Evolutionary conservation across 2,113 vertebrate genomes (phyloP).

Genomic region (Tor tambroides): DNA sequence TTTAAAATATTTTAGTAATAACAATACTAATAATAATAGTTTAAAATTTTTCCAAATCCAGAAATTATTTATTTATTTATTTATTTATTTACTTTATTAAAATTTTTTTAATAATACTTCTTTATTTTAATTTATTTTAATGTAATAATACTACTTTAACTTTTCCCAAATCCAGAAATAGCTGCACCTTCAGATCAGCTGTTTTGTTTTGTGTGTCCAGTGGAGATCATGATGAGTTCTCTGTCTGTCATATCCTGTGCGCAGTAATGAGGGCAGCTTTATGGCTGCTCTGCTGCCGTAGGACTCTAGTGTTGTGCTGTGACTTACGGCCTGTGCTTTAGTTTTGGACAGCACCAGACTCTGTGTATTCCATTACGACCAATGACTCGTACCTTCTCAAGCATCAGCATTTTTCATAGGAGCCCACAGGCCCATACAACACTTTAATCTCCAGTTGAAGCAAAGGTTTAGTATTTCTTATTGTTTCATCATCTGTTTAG

Average conservation of each 20-base stretch:
- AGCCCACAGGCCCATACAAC: neutral
- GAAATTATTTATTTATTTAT: too few relatives aligned
- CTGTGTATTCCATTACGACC: constrained; percentile 25
- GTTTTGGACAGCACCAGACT: constrained; percentile 3
- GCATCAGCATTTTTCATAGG: constrained; percentile 15
- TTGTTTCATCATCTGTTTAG: constrained; percentile 15
- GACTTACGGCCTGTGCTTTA: neutral
- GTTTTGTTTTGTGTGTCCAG: neutral
- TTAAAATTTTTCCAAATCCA: too few relatives aligned
- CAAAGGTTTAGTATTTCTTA: neutral
- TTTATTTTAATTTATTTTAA: too few relatives aligned
- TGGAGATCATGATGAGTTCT: neutral
- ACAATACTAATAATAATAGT: too few relatives aligned
- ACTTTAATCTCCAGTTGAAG: neutral
- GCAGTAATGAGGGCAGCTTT: constrained; percentile 6
- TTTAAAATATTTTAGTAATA: too few relatives aligned
- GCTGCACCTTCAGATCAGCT: neutral
- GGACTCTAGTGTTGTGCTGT: constrained; percentile 1
- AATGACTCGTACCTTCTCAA: constrained; percentile 11
- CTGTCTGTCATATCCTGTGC: neutral
- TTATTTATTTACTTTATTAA: too few relatives aligned
- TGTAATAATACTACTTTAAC: too few relatives aligned
- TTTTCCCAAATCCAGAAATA: neutral
- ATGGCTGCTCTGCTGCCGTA: neutral
- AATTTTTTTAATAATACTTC: too few relatives aligned